These are phyloP conservation scores for Ctenomys sociabilis DNA, from an alignment of 2,113 vertebrate genomes.

Conservation along the genomic window DNA sequence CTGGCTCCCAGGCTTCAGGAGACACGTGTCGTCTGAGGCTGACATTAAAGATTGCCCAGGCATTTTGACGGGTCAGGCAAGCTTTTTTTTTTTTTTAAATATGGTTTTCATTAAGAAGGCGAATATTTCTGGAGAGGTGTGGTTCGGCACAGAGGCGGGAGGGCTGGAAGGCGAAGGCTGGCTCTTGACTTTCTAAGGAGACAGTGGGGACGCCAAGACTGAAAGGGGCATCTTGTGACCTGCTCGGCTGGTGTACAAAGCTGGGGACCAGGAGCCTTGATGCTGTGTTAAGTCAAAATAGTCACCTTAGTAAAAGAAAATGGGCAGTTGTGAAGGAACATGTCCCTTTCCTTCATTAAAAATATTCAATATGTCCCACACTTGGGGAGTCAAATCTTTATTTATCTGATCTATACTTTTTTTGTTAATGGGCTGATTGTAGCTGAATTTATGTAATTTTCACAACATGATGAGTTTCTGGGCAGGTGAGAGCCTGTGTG, in stretches of 20 bases:
- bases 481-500: fast-evolving
- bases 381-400: background rate
- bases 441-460: background rate
- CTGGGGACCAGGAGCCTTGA: conserved; percentile 55
- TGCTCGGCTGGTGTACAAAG: conserved; percentile 68
- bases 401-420: no score
- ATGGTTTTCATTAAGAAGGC: conserved; percentile 89
- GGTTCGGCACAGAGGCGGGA: conserved; percentile 82
- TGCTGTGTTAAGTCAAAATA: conserved; percentile 73
- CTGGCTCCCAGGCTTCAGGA: conserved; percentile 86
- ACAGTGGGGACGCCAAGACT: conserved; percentile 78
- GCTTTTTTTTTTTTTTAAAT: conserved; percentile 80
- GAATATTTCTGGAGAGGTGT: conserved; percentile 89
- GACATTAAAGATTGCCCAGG: conserved; percentile 87
- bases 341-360: conserved; percentile 67
- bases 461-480: background rate
- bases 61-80: conserved; percentile 85
- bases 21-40: conserved; percentile 88
- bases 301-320: conserved; percentile 76
- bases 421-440: background rate
- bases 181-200: conserved; percentile 68
- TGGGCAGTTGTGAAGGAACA: conserved; percentile 64
- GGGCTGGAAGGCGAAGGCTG: conserved; percentile 58
- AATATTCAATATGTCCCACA: background rate
- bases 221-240: conserved; percentile 78